Percentiles rank a stretch among this genome's conserved stretches.
These are phyloP conservation scores for Ganaspis brasiliensis DNA, from an alignment of 2,888 invertebrate species.

Conservation along the genomic window DNA sequence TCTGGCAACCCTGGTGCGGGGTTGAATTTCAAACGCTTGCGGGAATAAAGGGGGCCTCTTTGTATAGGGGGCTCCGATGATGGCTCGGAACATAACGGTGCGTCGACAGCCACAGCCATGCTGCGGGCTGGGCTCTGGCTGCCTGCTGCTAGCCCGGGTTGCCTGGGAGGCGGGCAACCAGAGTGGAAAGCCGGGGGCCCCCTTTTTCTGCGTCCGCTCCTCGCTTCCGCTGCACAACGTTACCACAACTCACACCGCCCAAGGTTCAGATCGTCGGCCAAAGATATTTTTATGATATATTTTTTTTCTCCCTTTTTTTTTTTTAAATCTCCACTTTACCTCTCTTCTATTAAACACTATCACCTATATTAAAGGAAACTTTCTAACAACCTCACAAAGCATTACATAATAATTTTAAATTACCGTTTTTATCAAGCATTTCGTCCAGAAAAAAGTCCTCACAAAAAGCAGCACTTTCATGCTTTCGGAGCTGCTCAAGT, in stretches of 20 bases:
- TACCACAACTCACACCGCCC: slow-evolving; percentile 21
- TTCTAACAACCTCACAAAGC: background rate
- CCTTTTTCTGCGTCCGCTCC: slow-evolving; percentile 61
- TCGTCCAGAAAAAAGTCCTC: too few species aligned
- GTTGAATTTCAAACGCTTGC: slow-evolving; percentile 78
- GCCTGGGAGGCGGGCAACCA: slow-evolving; percentile 64
- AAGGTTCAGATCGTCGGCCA: slow-evolving; percentile 24
- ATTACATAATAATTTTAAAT: background rate
- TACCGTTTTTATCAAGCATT: background rate
- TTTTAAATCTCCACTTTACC: slow-evolving; percentile 6
- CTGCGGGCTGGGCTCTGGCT: slow-evolving; percentile 71
- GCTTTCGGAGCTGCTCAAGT: too few species aligned
- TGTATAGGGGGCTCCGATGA: slow-evolving; percentile 71
- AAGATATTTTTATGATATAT: slow-evolving; percentile 30
- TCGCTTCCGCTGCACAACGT: slow-evolving; percentile 57
- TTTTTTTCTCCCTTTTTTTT: too few species aligned
- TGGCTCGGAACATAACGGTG: slow-evolving; percentile 75
- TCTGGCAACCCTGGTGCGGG: slow-evolving; percentile 75
- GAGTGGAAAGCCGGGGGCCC: slow-evolving; percentile 71
- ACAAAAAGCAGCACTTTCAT: too few species aligned
- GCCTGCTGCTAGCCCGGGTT: slow-evolving; percentile 66
- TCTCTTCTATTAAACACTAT: background rate
- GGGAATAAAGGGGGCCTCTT: slow-evolving; percentile 73
- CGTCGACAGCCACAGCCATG: slow-evolving; percentile 72
- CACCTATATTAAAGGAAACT: background rate